phyloP scores from a whole-genome alignment of 2,113 vertebrate genomes.

The Grantiella picta region DNA sequence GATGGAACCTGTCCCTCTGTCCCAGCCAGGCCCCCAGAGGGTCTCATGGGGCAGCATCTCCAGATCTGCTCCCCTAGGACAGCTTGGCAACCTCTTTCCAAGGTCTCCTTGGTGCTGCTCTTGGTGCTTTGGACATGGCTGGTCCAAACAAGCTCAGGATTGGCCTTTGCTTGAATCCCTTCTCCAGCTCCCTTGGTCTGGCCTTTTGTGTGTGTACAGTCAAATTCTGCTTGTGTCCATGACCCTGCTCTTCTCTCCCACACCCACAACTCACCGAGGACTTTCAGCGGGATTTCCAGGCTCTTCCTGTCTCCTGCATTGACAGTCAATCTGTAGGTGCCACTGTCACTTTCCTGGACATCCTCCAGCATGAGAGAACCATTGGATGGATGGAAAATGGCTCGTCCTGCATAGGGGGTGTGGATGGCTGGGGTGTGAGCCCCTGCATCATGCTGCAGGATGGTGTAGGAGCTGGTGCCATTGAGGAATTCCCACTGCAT shows the following conservation, averaged over 20 bases:
- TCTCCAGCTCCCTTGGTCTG: neutral
- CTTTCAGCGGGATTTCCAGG: constrained; percentile 8
- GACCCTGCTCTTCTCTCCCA: fast-evolving
- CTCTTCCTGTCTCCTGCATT: neutral
- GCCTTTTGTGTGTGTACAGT: fast-evolving
- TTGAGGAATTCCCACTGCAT: neutral
- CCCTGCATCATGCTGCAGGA: neutral
- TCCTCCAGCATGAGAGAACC: constrained; percentile 19
- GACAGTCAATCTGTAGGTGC: constrained; percentile 3
- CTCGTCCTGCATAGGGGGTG: fast-evolving
- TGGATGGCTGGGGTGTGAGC: fast-evolving
- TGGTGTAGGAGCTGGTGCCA: neutral
- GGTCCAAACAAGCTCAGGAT: neutral
- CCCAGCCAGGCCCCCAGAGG: neutral
- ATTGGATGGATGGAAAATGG: neutral
- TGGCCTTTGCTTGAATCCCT: neutral
- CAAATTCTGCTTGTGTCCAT: neutral
- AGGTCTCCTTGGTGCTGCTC: neutral
- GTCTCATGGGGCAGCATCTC: neutral
- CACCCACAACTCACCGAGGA: constrained; percentile 8
- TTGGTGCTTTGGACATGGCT: neutral
- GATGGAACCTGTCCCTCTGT: neutral
- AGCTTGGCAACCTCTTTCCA: neutral
- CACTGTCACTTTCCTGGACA: constrained; percentile 1
- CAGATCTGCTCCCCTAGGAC: neutral